These are phyloP conservation scores for Ips typographus DNA, from an alignment of 1,140 invertebrate species.

Conservation along the genomic window DNA sequence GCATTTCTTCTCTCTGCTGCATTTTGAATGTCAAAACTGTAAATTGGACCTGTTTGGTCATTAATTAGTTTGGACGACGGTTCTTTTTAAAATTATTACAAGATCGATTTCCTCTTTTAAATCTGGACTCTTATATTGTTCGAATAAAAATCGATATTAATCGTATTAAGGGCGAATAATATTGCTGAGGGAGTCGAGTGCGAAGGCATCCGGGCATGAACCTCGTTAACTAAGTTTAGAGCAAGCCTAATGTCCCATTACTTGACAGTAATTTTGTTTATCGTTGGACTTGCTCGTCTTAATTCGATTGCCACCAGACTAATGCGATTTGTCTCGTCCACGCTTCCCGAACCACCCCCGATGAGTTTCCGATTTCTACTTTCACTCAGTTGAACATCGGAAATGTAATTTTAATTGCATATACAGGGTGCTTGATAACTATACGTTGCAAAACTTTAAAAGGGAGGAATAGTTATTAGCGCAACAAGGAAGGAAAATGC, in stretches of 20 bases:
- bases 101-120: too few species aligned
- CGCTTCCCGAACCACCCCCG: not conserved
- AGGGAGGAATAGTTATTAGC: too few species aligned
- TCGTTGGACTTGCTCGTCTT: constrained; percentile 37
- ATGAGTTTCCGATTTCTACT: constrained; percentile 3
- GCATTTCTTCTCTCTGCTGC: too few species aligned
- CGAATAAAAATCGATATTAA: constrained; percentile 21
- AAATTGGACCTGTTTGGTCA: too few species aligned
- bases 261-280: constrained; percentile 44
- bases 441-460: too few species aligned
- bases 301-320: constrained; percentile 39
- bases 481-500: too few species aligned
- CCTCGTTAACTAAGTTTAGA: constrained; percentile 38
- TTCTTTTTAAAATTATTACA: too few species aligned
- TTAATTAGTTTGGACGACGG: too few species aligned
- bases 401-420: too few species aligned
- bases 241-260: constrained; percentile 41
- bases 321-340: constrained; percentile 36
- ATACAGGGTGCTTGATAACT: too few species aligned
- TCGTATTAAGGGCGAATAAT: constrained; percentile 11
- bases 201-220: constrained; percentile 31
- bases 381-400: not conserved
- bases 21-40: too few species aligned
- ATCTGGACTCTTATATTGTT: too few species aligned
- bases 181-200: constrained; percentile 6